Evolutionary conservation across 2,797 vertebrate genomes (phyloP).

Genomic region (Notoglanidium macrostoma): DNA sequence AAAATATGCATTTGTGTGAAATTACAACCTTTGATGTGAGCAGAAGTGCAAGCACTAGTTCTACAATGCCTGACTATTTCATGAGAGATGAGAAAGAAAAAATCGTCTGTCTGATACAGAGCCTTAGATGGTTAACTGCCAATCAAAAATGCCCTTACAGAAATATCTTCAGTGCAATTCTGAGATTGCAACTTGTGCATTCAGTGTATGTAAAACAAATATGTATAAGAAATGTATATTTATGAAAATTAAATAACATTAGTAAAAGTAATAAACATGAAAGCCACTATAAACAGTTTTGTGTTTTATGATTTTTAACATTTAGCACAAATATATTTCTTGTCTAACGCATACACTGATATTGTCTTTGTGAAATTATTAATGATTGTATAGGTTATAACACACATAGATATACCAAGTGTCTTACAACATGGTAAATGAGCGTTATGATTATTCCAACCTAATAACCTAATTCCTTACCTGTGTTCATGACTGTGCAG

Average conservation of each 20-base stretch:
- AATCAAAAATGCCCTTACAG: not conserved
- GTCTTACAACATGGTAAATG: not conserved
- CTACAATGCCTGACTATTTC: not conserved
- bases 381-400: not conserved
- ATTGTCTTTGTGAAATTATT: not conserved
- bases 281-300: not conserved
- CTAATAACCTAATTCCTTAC: not conserved
- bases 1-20: constrained; percentile 39
- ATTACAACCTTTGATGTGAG: constrained; percentile 24
- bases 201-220: constrained; percentile 10
- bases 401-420: not conserved
- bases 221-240: not conserved
- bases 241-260: not conserved
- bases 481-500: not conserved
- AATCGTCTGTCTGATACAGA: not conserved
- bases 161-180: not conserved
- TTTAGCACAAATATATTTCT: not conserved
- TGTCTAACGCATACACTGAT: not conserved
- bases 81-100: not conserved
- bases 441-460: not conserved
- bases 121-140: not conserved
- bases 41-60: not conserved
- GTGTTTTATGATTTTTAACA: not conserved
- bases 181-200: not conserved
- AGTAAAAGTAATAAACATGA: constrained; percentile 32